These are phyloP conservation scores for Plecturocebus donacophilus DNA, from an alignment of 2,113 vertebrate genomes.

Conservation along the genomic window DNA sequence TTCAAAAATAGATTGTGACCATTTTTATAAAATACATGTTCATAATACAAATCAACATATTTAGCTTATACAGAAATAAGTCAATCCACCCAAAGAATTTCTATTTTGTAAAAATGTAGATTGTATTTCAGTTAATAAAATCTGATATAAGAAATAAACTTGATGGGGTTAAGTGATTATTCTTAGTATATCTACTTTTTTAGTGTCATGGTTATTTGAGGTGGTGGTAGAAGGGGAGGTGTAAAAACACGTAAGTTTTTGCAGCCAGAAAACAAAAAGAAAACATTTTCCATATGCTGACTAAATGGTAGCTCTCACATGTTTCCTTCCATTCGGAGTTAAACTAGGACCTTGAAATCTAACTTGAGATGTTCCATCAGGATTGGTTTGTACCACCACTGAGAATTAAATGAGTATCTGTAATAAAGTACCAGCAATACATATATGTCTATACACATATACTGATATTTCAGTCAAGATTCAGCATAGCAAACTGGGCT, in stretches of 20 bases:
- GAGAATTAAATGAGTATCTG: background rate
- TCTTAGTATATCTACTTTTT: slow-evolving; percentile 25
- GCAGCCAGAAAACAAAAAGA: too few relatives aligned
- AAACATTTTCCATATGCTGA: background rate
- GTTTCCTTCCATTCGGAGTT: background rate
- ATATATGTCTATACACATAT: background rate
- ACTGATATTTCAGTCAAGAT: background rate
- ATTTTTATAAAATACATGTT: slow-evolving; percentile 49
- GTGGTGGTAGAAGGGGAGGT: background rate
- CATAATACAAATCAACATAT: slow-evolving; percentile 11
- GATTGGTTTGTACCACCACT: background rate
- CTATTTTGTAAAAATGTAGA: slow-evolving; percentile 64
- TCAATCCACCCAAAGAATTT: slow-evolving; percentile 6
- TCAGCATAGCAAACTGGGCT: background rate
- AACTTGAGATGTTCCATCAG: background rate
- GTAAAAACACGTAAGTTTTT: background rate
- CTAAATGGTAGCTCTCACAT: background rate
- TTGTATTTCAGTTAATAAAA: slow-evolving; percentile 68
- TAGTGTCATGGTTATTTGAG: slow-evolving; percentile 43
- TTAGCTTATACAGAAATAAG: slow-evolving; percentile 29
- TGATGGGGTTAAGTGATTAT: slow-evolving; percentile 49
- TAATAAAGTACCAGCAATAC: background rate
- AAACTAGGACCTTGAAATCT: background rate
- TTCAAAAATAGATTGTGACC: slow-evolving; percentile 16
- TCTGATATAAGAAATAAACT: slow-evolving; percentile 45